phyloP scores from a whole-genome alignment of 2,797 vertebrate species.

The Artibeus lituratus region DNA sequence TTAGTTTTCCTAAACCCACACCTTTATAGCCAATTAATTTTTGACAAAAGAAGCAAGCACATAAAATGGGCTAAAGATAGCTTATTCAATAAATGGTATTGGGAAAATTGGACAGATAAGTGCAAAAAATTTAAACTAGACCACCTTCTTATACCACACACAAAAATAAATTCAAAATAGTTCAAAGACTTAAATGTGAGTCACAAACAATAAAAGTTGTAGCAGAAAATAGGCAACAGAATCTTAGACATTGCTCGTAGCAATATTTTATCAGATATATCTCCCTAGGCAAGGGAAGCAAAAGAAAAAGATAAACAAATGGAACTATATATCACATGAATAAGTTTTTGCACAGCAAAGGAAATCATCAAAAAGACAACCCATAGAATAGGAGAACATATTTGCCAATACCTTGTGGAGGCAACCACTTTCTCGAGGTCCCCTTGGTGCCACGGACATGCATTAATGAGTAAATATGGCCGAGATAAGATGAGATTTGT shows the following conservation, averaged over 20 bases:
- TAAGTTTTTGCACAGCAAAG: background rate
- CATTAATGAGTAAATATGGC: too few relatives aligned
- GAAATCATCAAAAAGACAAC: background rate
- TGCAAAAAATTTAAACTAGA: background rate
- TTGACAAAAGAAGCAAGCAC: background rate
- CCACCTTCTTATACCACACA: background rate
- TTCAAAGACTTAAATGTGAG: background rate
- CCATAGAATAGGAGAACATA: background rate
- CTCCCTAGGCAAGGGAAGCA: background rate
- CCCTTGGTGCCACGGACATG: too few relatives aligned
- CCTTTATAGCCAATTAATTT: background rate
- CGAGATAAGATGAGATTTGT: too few relatives aligned
- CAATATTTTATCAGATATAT: background rate
- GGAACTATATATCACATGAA: background rate
- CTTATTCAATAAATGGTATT: background rate
- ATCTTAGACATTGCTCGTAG: background rate
- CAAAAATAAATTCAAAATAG: background rate
- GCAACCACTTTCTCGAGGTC: too few relatives aligned
- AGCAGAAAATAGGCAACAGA: background rate
- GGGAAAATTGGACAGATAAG: background rate
- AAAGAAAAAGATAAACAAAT: background rate
- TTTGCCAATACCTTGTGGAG: background rate
- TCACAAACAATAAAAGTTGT: background rate
- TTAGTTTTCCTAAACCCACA: background rate
- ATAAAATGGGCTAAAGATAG: background rate